These are phyloP conservation scores for Hyles vespertilio DNA, from an alignment of 1,140 invertebrate species.

Conservation along the genomic window DNA sequence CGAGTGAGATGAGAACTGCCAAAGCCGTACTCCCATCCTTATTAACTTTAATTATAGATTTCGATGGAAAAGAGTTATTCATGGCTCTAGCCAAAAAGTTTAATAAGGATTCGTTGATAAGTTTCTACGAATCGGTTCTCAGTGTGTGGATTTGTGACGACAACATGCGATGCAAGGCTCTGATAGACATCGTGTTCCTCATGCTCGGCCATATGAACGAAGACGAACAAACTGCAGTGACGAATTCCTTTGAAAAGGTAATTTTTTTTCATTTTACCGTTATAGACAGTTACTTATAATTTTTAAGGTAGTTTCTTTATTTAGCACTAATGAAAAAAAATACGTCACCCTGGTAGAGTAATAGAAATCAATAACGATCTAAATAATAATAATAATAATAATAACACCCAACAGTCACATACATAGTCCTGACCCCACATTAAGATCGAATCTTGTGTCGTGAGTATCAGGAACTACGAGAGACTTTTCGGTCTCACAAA, in stretches of 20 bases:
- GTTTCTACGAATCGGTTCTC: constrained; percentile 37
- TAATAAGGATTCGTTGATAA: constrained; percentile 14
- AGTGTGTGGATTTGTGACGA: constrained; percentile 34
- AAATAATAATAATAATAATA: too few species aligned
- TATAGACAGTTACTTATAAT: background rate
- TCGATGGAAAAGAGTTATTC: constrained; percentile 30
- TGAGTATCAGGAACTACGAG: too few species aligned
- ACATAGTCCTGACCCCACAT: too few species aligned
- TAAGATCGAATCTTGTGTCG: too few species aligned
- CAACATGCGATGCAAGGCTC: constrained; percentile 32
- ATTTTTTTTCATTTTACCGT: background rate
- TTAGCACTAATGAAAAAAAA: too few species aligned
- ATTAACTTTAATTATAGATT: constrained; percentile 32
- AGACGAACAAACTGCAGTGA: constrained; percentile 37
- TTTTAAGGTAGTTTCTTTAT: background rate
- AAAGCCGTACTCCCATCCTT: constrained; percentile 25
- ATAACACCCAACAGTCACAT: too few species aligned
- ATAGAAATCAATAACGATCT: too few species aligned
- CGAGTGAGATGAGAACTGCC: constrained; percentile 18
- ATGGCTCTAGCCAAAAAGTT: constrained; percentile 26
- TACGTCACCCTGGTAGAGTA: too few species aligned
- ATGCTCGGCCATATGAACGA: constrained; percentile 34
- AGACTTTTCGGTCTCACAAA: too few species aligned
- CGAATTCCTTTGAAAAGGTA: constrained; percentile 42
- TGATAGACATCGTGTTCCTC: constrained; percentile 44